A percentile compares a stretch with the other conserved stretches of the same genome.
Evolutionary conservation across 2,888 invertebrate species (phyloP).

Genomic region (Seira musarum): DNA sequence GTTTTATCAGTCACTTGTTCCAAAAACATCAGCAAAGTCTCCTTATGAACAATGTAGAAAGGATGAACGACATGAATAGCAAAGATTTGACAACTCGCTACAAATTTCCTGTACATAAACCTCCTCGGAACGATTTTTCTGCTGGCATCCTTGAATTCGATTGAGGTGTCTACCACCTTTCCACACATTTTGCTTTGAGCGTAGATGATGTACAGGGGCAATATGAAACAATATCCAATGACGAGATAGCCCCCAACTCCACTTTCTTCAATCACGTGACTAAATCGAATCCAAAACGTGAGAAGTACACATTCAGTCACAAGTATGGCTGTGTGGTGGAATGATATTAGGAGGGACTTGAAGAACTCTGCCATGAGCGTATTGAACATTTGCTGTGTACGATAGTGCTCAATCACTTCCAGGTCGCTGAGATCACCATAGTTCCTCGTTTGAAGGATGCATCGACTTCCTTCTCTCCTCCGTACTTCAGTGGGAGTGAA

Average conservation of each 20-base stretch:
- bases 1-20: constrained; percentile 1
- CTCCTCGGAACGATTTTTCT: not conserved
- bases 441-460: not conserved
- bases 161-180: not conserved
- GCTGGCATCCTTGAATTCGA: not conserved
- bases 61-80: constrained; percentile 25
- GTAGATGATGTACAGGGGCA: not conserved
- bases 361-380: constrained; percentile 10
- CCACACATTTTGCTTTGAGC: constrained; percentile 16
- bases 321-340: constrained; percentile 21
- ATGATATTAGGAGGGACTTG: not conserved
- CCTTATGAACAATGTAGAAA: constrained; percentile 17
- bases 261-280: not conserved
- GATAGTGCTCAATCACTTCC: not conserved
- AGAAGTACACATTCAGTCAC: not conserved
- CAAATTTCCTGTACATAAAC: not conserved
- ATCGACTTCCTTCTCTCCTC: not conserved
- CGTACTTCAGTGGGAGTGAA: not conserved
- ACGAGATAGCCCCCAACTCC: not conserved
- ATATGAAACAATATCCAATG: not conserved
- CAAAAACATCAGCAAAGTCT: constrained; percentile 21
- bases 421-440: not conserved
- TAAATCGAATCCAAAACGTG: not conserved
- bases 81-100: constrained; percentile 23
- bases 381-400: constrained; percentile 25